These are phyloP conservation scores for Rhynchonycteris naso DNA, from an alignment of 2,797 vertebrate genomes.

Conservation along the genomic window DNA sequence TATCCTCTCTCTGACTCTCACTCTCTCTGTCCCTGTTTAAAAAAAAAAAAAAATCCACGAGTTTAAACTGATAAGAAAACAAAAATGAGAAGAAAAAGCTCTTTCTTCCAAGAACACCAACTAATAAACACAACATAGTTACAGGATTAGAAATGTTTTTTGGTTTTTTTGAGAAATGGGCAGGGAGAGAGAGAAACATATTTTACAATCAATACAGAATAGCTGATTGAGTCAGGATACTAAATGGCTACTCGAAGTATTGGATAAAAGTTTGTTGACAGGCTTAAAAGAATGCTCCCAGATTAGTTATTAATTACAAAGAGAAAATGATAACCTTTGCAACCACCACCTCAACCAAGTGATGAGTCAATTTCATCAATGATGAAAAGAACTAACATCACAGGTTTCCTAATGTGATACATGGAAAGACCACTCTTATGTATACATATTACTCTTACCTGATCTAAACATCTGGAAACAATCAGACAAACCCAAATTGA, in stretches of 20 bases:
- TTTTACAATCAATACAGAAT: neutral
- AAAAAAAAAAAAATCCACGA: neutral
- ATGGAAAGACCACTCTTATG: neutral
- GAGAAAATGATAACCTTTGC: conserved; percentile 7
- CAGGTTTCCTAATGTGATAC: neutral
- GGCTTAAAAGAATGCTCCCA: conserved; percentile 10
- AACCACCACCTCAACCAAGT: neutral
- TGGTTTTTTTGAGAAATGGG: no score
- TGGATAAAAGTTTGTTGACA: neutral
- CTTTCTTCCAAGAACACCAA: neutral
- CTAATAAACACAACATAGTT: neutral
- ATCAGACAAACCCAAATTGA: conserved; percentile 14
- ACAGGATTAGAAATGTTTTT: neutral
- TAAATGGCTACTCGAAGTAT: neutral
- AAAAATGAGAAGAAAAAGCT: neutral
- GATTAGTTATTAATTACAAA: neutral
- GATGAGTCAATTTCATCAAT: neutral
- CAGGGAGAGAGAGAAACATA: neutral
- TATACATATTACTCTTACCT: neutral
- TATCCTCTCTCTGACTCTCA: no score
- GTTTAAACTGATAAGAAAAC: neutral
- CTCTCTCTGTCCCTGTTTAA: no score
- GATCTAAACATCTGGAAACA: neutral
- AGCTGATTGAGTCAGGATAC: neutral
- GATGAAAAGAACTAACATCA: neutral